Percentiles rank a stretch among this genome's conserved stretches.
Evolutionary conservation across 2,797 vertebrate genomes (phyloP).

Genomic region (Staurois parvus): DNA sequence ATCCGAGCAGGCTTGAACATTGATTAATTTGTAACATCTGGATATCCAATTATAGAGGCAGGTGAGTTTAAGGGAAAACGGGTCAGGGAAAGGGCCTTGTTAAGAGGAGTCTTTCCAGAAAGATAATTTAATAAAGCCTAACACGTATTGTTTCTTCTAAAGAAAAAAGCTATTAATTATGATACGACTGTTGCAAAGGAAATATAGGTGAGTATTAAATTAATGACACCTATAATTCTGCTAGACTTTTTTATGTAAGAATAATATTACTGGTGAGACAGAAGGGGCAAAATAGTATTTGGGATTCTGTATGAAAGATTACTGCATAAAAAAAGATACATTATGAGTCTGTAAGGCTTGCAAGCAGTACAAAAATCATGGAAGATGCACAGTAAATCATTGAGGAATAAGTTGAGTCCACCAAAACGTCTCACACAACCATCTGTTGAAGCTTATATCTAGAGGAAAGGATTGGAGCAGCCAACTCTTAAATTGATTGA

Average conservation of each 20-base stretch:
- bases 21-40: constrained; percentile 58
- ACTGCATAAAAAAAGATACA: neutral
- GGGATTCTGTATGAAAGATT: neutral
- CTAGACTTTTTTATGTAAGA: neutral
- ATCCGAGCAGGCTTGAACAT: constrained; percentile 5
- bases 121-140: constrained; percentile 29
- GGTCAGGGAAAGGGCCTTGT: constrained; percentile 33
- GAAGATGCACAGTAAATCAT: too few species aligned
- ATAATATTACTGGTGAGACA: neutral
- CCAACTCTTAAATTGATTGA: too few species aligned
- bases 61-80: constrained; percentile 48
- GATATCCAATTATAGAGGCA: constrained; percentile 44
- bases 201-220: neutral
- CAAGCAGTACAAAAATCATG: neutral
- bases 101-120: neutral
- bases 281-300: neutral
- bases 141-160: neutral
- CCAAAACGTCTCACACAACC: neutral
- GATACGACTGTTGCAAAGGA: neutral
- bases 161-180: constrained; percentile 15
- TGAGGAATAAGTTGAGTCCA: neutral
- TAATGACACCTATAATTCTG: neutral
- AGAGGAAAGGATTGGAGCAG: too few species aligned
- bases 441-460: neutral
- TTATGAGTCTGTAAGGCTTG: neutral